phyloP scores from a whole-genome alignment of 1,140 invertebrate species.

The Pomacea maculata region DNA sequence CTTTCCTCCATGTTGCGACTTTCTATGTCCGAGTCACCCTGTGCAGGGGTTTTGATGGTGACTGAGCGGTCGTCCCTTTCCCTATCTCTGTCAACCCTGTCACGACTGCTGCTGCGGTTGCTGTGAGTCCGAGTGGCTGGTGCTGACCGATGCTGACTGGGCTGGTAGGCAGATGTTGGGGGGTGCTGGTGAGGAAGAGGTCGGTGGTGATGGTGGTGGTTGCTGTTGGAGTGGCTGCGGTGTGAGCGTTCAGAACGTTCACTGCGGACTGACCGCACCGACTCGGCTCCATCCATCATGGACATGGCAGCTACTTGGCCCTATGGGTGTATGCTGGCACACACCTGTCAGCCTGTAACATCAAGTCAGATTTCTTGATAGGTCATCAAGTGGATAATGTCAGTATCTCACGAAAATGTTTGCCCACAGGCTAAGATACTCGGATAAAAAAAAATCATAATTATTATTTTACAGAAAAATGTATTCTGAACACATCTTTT shows the following conservation, averaged over 20 bases:
- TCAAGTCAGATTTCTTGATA: too few relatives aligned
- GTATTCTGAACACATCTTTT: too few relatives aligned
- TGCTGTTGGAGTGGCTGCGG: constrained; percentile 54
- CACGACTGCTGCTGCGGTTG: constrained; percentile 39
- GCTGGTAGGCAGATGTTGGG: background rate
- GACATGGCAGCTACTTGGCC: background rate
- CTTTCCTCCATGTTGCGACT: constrained; percentile 70
- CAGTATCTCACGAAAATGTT: too few relatives aligned
- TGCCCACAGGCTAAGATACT: too few relatives aligned
- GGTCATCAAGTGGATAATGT: too few relatives aligned
- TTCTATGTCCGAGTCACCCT: constrained; percentile 49
- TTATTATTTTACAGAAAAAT: too few relatives aligned
- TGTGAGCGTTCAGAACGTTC: constrained; percentile 63
- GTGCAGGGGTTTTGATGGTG: constrained; percentile 57
- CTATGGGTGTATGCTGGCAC: background rate
- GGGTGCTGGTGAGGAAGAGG: constrained; percentile 17
- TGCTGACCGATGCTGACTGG: constrained; percentile 25
- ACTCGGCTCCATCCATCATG: constrained; percentile 59
- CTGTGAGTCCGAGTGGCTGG: constrained; percentile 29
- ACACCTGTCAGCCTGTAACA: too few relatives aligned
- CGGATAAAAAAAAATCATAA: too few relatives aligned
- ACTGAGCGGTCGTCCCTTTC: constrained; percentile 59
- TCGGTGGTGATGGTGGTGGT: constrained; percentile 40
- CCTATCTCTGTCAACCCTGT: constrained; percentile 32
- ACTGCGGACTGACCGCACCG: constrained; percentile 62